A percentile compares a stretch with the other conserved stretches of the same genome.
phyloP scores from a whole-genome alignment of 2,888 invertebrate genomes.

The Nudaria mundana region DNA sequence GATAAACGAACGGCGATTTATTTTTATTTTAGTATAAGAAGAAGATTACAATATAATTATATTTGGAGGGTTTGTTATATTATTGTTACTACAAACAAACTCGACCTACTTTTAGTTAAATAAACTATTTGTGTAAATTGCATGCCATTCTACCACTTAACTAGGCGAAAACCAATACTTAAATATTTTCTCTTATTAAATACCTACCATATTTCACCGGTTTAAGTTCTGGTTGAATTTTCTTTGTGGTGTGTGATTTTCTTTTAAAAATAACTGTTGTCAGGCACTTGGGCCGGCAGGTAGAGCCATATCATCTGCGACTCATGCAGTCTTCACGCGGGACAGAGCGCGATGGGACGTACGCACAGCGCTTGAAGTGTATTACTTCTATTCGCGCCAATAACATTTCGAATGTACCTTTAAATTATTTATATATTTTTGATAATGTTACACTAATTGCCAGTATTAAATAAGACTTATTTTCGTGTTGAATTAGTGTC shows the following conservation, averaged over 20 bases:
- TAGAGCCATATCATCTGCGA: conserved; percentile 15
- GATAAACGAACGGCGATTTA: too few relatives aligned
- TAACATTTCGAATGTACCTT: conserved; percentile 28
- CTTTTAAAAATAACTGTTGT: conserved; percentile 14
- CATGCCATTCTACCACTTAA: too few relatives aligned
- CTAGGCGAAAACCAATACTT: too few relatives aligned
- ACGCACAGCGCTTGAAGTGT: conserved; percentile 33
- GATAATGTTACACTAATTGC: conserved; percentile 16
- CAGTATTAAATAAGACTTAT: conserved; percentile 19
- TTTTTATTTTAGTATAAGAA: too few relatives aligned
- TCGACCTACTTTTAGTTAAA: too few relatives aligned
- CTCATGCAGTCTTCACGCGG: conserved; percentile 53
- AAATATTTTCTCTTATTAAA: too few relatives aligned
- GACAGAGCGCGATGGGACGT: conserved; percentile 58
- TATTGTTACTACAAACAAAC: too few relatives aligned
- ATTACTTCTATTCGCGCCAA: conserved; percentile 55
- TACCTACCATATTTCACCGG: too few relatives aligned
- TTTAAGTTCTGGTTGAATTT: conserved; percentile 12
- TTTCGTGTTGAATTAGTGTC: conserved; percentile 17
- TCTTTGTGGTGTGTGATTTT: conserved; percentile 24
- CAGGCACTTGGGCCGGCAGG: conserved; percentile 6
- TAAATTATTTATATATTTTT: conserved; percentile 1
- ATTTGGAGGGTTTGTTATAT: too few relatives aligned
- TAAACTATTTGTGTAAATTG: too few relatives aligned
- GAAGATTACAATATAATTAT: too few relatives aligned